Evolutionary conservation across 2,113 vertebrate genomes (phyloP).

Genomic region (Turdus rufiventris): DNA sequence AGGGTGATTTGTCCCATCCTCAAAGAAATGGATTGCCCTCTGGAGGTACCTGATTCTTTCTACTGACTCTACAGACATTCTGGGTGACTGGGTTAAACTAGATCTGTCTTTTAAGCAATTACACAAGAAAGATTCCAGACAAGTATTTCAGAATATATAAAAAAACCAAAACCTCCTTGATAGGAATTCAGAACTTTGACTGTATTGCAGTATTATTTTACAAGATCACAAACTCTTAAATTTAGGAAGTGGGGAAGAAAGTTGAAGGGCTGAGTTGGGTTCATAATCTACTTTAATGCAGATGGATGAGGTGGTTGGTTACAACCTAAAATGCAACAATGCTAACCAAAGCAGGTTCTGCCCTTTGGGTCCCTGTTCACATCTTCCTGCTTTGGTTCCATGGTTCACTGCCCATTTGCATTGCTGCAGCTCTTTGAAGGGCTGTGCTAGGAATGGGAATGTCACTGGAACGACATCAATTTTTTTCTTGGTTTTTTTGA

Average conservation of each 20-base stretch:
- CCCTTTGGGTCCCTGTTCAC: background rate
- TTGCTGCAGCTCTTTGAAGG: background rate
- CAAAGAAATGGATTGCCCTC: background rate
- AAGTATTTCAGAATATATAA: background rate
- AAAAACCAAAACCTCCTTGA: background rate
- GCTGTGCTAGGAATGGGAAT: background rate
- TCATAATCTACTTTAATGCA: background rate
- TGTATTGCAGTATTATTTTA: background rate
- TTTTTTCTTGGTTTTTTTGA: background rate
- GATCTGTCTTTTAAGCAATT: background rate
- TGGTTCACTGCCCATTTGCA: background rate
- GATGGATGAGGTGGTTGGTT: background rate
- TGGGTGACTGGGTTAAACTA: background rate
- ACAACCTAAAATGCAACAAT: background rate
- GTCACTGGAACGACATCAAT: background rate
- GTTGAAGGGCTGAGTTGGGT: background rate
- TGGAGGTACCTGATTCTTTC: background rate
- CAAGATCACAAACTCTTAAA: background rate
- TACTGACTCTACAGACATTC: background rate
- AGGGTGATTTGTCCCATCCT: background rate
- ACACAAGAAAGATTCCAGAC: background rate
- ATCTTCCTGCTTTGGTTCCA: background rate
- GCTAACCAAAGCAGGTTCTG: background rate
- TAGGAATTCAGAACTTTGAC: background rate
- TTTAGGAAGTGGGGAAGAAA: background rate